phyloP scores from a whole-genome alignment of 2,113 vertebrate species.

The Archocentrus centrarchus region DNA sequence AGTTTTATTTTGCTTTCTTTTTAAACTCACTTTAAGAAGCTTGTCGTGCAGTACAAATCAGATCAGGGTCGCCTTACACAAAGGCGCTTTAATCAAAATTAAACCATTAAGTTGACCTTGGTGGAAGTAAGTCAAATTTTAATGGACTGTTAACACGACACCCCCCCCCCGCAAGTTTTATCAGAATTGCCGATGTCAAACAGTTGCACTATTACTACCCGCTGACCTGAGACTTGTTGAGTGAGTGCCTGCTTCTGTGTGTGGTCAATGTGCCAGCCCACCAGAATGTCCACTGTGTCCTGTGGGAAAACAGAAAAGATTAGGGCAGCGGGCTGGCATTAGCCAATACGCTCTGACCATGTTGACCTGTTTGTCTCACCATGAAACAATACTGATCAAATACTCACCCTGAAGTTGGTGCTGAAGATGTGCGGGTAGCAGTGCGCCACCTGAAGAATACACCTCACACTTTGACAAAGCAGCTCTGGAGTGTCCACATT shows the following conservation, averaged over 20 bases:
- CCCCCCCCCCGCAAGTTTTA: too few species aligned
- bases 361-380: neutral
- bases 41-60: too few species aligned
- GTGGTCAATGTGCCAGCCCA: conserved; percentile 99
- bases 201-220: neutral
- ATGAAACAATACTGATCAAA: neutral
- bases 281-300: conserved; percentile 98
- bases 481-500: conserved; percentile 99
- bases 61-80: too few species aligned
- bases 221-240: conserved; percentile 92
- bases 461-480: conserved; percentile 96
- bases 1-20: too few species aligned
- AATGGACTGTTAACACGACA: too few species aligned
- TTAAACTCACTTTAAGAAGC: too few species aligned
- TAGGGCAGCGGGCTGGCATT: accelerated
- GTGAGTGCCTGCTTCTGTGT: conserved; percentile 95
- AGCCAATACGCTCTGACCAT: neutral
- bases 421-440: conserved; percentile 99
- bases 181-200: too few species aligned
- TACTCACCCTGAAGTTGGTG: conserved; percentile 96
- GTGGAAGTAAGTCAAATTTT: too few species aligned
- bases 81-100: too few species aligned
- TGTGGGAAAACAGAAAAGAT: conserved; percentile 52
- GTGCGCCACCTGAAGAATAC: conserved; percentile 95
- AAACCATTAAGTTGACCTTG: too few species aligned